These are phyloP conservation scores for Hyaena hyaena DNA, from an alignment of 2,113 vertebrate genomes.

Conservation along the genomic window DNA sequence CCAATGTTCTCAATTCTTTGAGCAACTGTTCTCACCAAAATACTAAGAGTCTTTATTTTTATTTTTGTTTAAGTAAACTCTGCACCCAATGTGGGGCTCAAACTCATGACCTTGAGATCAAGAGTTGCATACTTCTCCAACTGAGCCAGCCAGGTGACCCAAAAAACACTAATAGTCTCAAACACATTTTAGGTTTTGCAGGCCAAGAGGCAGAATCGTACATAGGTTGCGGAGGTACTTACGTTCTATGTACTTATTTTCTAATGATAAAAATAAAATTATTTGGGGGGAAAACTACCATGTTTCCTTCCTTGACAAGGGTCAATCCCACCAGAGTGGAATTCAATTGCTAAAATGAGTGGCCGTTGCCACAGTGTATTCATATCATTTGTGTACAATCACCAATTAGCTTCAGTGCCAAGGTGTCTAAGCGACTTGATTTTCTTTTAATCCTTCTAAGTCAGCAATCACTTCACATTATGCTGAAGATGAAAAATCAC, in stretches of 20 bases:
- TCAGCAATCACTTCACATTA: background rate
- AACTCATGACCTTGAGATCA: background rate
- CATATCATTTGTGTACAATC: background rate
- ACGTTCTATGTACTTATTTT: background rate
- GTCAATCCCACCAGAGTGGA: background rate
- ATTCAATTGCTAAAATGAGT: background rate
- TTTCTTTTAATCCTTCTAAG: background rate
- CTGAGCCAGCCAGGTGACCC: background rate
- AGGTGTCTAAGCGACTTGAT: background rate
- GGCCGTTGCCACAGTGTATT: background rate
- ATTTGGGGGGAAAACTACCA: background rate
- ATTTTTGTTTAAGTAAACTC: background rate
- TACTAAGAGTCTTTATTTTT: background rate
- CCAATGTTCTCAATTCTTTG: background rate
- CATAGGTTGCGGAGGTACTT: background rate
- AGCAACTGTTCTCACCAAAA: background rate
- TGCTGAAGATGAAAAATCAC: background rate
- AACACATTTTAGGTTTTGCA: background rate
- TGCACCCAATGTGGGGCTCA: background rate
- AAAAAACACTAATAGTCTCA: background rate
- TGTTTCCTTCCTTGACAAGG: background rate
- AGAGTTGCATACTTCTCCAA: background rate
- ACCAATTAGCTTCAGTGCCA: background rate
- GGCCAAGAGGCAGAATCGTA: background rate
- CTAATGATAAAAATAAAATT: constrained; percentile 31